These are phyloP conservation scores for Pentamera pediparva DNA, from an alignment of 53 echinoderm and acorn worm species.

Conservation along the genomic window DNA sequence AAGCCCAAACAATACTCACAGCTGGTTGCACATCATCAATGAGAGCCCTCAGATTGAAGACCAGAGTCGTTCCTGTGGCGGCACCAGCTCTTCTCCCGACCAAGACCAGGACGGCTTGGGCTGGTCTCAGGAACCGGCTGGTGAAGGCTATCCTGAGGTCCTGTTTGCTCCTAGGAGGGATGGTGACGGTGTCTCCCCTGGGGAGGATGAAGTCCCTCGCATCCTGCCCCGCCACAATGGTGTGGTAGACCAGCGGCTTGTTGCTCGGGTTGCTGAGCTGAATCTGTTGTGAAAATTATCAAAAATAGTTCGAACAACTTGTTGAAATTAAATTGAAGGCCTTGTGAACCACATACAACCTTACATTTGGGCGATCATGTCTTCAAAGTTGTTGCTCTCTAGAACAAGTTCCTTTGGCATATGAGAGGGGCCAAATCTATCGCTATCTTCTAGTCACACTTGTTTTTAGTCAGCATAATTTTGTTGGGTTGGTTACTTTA, in stretches of 20 bases:
- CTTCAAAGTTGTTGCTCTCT: not conserved
- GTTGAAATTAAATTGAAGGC: not conserved
- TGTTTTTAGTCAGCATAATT: too few species aligned
- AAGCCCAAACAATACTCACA: slow-evolving; percentile 51
- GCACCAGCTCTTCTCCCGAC: slow-evolving; percentile 90
- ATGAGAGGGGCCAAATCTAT: too few species aligned
- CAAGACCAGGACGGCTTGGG: slow-evolving; percentile 84
- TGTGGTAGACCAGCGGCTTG: slow-evolving; percentile 87
- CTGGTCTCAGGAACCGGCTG: slow-evolving; percentile 84
- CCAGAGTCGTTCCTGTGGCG: slow-evolving; percentile 81
- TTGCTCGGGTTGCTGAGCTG: slow-evolving; percentile 90
- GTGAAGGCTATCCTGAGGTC: slow-evolving; percentile 83
- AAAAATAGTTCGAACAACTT: not conserved
- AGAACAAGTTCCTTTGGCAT: too few species aligned
- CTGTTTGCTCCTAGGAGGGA: slow-evolving; percentile 67
- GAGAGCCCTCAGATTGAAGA: slow-evolving; percentile 83
- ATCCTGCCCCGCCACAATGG: slow-evolving; percentile 87
- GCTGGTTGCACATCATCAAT: slow-evolving; percentile 88
- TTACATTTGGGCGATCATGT: not conserved
- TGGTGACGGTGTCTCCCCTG: slow-evolving; percentile 53
- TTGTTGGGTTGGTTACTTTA: too few species aligned
- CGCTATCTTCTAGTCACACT: too few species aligned
- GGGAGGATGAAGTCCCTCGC: slow-evolving; percentile 77
- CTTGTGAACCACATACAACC: not conserved
- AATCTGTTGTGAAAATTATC: slow-evolving; percentile 31